Base-by-base conservation (phyloP, 23 tunicate species). In the Styela plicata region DNA sequence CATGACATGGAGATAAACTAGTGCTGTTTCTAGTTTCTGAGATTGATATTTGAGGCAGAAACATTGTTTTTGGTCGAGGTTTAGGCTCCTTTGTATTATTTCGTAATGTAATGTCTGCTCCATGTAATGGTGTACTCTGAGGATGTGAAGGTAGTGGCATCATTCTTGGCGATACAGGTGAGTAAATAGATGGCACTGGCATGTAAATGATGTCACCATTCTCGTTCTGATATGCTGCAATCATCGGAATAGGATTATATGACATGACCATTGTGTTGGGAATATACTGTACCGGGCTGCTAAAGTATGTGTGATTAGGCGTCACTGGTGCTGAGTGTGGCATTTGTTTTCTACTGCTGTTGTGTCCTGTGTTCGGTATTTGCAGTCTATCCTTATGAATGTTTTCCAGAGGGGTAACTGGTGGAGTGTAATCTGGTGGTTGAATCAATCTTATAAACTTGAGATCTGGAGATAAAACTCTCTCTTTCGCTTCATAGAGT, bases 141-240 rank as follows among this genome's bases (percentile, higher is more conserved):
- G 77, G 37, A 44, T 44, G 57, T 7, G 57, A 13, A 44, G 57
- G 13, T 44, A 13, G 57, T 13, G 13, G 7, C 34, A 71, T 34
- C 26, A 3, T 5, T 3, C 36, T 18, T 3, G 34, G 26, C 5
- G 36, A 3, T 16, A 71, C 77, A 3, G 26, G 30, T 24, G 70
- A 5, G 3, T 71, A 34, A 3, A 71, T 71, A 20, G 77, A 36
- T 34, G 35, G 16, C 35, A 71, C 32, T 2, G 36, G 77, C 77
- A 71, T 71, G 36, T 71, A 71, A 28, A 71, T 71, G 32, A 71
- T 32, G 36, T 29, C 77, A 31, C 34, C 77, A 36, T 34, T 71
- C 36, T 32, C 16, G 34, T 34, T 71, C 29, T 71, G 77, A 33
- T 16, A 28, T 30, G 77, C 2, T 17, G 77, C 35, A 34, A 71